Evolutionary conservation across 2,888 invertebrate species (phyloP).

Genomic region (Metacarcinus magister): DNA sequence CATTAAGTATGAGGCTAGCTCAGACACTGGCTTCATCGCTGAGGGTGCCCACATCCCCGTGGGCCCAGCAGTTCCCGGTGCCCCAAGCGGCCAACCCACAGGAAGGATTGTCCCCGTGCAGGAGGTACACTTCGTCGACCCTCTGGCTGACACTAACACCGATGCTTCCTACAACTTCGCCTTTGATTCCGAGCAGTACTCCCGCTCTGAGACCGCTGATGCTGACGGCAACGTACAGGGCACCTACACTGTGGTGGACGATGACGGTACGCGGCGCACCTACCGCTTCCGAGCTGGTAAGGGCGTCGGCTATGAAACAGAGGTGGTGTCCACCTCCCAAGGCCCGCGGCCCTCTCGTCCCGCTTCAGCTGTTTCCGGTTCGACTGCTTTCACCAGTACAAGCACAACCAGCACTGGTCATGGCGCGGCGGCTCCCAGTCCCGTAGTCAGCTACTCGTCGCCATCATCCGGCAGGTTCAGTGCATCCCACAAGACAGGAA

Average conservation of each 20-base stretch:
- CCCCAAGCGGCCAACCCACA: slow-evolving; percentile 81
- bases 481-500: not conserved
- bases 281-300: slow-evolving; percentile 80
- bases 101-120: slow-evolving; percentile 81
- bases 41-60: slow-evolving; percentile 82
- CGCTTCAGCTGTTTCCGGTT: slow-evolving; percentile 3
- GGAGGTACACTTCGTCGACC: slow-evolving; percentile 79
- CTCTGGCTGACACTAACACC: slow-evolving; percentile 75
- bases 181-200: slow-evolving; percentile 81
- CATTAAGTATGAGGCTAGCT: slow-evolving; percentile 82
- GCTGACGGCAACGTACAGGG: slow-evolving; percentile 81
- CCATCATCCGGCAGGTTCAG: not conserved
- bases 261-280: slow-evolving; percentile 80
- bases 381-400: slow-evolving; percentile 50
- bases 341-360: slow-evolving; percentile 69
- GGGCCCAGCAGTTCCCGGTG: slow-evolving; percentile 81
- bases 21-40: slow-evolving; percentile 82
- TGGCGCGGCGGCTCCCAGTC: slow-evolving; percentile 17
- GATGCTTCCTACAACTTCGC: slow-evolving; percentile 81
- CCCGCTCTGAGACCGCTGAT: slow-evolving; percentile 80
- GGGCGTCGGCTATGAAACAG: slow-evolving; percentile 81
- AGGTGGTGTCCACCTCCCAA: slow-evolving; percentile 75
- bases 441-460: slow-evolving; percentile 35
- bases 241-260: slow-evolving; percentile 81
- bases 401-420: not conserved